Conservation (phyloP, 64 coral and sea anemone genomes). For the Acropora tenuis region DNA sequence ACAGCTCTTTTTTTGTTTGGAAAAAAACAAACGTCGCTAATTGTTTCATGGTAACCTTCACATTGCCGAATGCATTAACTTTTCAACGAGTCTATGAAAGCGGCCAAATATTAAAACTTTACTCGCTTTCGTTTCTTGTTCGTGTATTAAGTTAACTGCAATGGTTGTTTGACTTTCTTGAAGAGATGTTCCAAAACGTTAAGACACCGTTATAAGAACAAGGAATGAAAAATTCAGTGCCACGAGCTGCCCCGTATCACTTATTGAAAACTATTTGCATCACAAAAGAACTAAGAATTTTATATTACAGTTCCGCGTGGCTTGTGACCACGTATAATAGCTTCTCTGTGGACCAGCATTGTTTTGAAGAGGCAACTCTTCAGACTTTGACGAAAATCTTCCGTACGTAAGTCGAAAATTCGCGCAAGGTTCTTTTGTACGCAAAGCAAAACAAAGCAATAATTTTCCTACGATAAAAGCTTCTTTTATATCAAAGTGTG, state of each 20-base stretch:
- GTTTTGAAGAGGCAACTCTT: background rate
- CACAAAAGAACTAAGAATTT: background rate
- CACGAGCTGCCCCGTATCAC: too few species aligned
- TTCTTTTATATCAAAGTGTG: too few species aligned
- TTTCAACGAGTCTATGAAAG: background rate
- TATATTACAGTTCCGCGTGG: constrained; percentile 20
- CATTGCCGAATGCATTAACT: background rate
- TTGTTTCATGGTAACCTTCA: background rate
- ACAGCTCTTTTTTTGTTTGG: background rate
- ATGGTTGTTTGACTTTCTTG: background rate
- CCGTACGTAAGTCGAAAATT: too few species aligned
- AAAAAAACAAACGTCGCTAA: background rate
- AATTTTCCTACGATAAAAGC: too few species aligned
- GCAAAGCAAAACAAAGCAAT: too few species aligned
- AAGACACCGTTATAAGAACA: background rate
- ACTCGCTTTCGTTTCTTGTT: background rate
- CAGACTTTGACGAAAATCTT: too few species aligned
- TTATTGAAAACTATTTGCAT: constrained; percentile 1
- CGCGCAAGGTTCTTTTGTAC: too few species aligned
- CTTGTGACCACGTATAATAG: constrained; percentile 24
- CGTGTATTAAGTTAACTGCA: background rate
- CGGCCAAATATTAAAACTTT: too few species aligned
- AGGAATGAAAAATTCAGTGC: constrained; percentile 4
- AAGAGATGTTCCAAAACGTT: background rate
- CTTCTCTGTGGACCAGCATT: background rate